Base-by-base conservation (phyloP, 2,888 invertebrate species). In the Chrysolina oricalcia region DNA sequence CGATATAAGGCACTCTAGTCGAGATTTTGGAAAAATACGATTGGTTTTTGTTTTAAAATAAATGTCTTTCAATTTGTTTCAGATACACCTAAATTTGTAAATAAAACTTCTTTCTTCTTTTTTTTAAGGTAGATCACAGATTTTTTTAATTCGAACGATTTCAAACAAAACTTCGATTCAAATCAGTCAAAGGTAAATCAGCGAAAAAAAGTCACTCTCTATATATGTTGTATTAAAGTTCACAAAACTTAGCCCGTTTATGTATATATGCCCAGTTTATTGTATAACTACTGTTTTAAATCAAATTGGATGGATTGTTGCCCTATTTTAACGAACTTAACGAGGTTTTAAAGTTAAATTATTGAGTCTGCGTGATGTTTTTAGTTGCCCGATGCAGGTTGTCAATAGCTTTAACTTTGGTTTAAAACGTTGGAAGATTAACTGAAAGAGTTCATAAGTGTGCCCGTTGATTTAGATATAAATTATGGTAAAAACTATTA, bases 1-100 rank as follows among this genome's bases (percentile, higher is more conserved):
- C 87, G 87, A 86, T 84, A 85, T 89, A 89, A 89, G 89, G 89
- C 89, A 89, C 89, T 87, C 84, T 80, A 86, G 89, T 89, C 89
- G 86, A 84, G 82, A 84, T 85, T 85, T 85, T 87, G 87, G 86
- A 88, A 87, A 88, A 87, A 87, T 87, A 87, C 82, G 80, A 81
- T 85, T 84, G 83, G 82, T 80, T 83, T 82, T 83, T 84, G 80
- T 82, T 83, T 75, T 79, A 79, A 77, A 79, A 75, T 76, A 73
- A 74, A 80, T 72, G 74, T 78, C 73, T 79, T 81, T 81, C 80
- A 82, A 81, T 82, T 81, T 80, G 80, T 82, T 82, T 82, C 76
- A 70, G 67, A 62, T 80, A 85, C 85, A 85, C 85, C 85, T 83
- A 85, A 85, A 85, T 73, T 76, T 78, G 75, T 80, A 81, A 83